Base-by-base conservation (phyloP, 2,888 invertebrate species). In the Leptopilina drosophilae region DNA sequence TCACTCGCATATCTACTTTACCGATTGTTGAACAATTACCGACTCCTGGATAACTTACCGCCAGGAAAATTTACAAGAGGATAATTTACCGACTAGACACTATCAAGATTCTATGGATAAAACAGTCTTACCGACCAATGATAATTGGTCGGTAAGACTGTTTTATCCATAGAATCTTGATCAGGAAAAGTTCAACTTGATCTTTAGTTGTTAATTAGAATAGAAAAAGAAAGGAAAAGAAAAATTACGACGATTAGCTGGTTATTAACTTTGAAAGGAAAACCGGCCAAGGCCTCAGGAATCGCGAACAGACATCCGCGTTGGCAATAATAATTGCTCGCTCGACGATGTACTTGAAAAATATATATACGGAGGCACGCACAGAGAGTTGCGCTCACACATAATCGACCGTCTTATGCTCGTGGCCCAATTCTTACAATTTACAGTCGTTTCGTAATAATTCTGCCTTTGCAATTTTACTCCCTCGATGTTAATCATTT, bases 241-340 rank as follows among this genome's bases (percentile, higher is more conserved):
- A 81, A 49, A 46, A 20, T 75, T 42, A 42, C 42, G 42, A 80
- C 77, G 64, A 26, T 75, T 77, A 59, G 78, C 77, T 81, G 79
- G 78, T 69, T 69, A 2, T 33, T 26, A 69, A 49, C 53, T 56
- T 82, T 84, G 89, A 90, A 89, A 90, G 88, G 88, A 87, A 90
- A 91, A 91, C 88, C 89, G 90, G 91, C 90, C 91, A 90, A 91
- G 91, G 91, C 88, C 88, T 85, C 85, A 82, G 85, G 86, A 90
- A 90, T 88, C 87, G 89, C 88, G 86, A 89, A 86, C 88, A 88
- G 89, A 90, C 89, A 91, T 91, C 90, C 91, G 91, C 89, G 90
- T 91, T 90, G 90, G 86, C 88, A 88, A 90, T 91, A 90, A 91
- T 90, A 90, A 91, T 90, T 88, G 87, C 85, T 83, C 86, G 85